Percentiles rank a stretch among this genome's conserved stretches.
These are phyloP conservation scores for Eurytoma adleriae DNA, from an alignment of 2,888 invertebrate species.

Conservation along the genomic window DNA sequence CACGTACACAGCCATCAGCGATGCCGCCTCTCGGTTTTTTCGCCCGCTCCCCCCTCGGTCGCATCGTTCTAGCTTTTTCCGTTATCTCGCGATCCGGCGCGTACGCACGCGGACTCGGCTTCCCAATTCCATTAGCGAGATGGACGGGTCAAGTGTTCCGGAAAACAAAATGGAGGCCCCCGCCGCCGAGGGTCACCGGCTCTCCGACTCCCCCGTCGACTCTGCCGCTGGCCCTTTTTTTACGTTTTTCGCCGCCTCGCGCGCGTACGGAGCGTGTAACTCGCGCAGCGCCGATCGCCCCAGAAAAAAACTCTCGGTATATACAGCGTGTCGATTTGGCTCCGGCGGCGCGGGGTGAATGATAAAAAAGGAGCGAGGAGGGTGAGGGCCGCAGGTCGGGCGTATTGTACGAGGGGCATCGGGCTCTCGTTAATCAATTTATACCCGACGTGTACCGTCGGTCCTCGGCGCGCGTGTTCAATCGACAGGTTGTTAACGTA, in stretches of 20 bases:
- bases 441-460: conserved; percentile 36
- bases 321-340: not conserved
- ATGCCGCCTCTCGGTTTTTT: not conserved
- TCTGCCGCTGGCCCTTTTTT: conserved; percentile 12
- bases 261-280: conserved; percentile 44
- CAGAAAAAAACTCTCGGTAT: conserved; percentile 29
- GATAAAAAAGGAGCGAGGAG: not conserved
- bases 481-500: conserved; percentile 47
- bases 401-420: conserved; percentile 15
- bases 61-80: conserved; percentile 20
- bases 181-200: conserved; percentile 14
- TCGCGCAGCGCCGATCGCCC: conserved; percentile 28
- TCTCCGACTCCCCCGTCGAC: not conserved
- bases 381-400: conserved; percentile 1
- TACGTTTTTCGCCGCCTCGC: not conserved
- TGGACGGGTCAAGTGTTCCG: conserved; percentile 55
- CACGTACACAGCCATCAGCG: conserved; percentile 8
- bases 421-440: conserved; percentile 53
- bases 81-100: conserved; percentile 38
- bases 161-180: conserved; percentile 50
- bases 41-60: not conserved
- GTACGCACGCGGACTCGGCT: conserved; percentile 37
- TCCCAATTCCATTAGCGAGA: conserved; percentile 58
- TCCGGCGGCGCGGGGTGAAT: not conserved
- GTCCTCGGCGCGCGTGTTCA: conserved; percentile 23